Evolutionary conservation across 2,797 vertebrate species (phyloP).

Genomic region (Nyctibius grandis): DNA sequence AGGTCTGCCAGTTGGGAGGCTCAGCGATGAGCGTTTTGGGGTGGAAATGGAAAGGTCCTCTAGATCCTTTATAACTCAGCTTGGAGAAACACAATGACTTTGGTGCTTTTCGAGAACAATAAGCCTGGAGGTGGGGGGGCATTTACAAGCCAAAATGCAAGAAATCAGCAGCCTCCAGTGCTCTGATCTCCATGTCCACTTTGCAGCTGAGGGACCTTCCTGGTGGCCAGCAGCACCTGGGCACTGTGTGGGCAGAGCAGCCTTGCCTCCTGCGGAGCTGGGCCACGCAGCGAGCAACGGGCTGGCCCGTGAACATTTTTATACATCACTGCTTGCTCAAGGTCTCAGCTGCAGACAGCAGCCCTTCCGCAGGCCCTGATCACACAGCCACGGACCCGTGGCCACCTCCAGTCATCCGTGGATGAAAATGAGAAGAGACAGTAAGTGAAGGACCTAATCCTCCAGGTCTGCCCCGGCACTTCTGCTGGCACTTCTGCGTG

Average conservation of each 20-base stretch:
- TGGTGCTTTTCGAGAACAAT: background rate
- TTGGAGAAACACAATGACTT: background rate
- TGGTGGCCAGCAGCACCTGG: background rate
- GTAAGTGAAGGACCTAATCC: background rate
- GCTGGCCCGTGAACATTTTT: background rate
- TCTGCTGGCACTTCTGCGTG: background rate
- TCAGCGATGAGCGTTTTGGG: background rate
- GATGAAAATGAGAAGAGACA: background rate
- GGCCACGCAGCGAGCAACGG: background rate
- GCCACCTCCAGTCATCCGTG: background rate
- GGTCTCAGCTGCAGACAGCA: background rate
- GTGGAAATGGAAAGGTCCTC: background rate
- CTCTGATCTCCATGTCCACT: background rate
- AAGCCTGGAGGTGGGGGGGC: background rate
- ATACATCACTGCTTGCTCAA: background rate
- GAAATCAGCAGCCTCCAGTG: background rate
- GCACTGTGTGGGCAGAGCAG: background rate
- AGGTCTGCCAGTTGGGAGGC: background rate
- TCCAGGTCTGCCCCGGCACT: background rate
- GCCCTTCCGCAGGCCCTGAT: background rate
- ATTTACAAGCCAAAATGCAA: background rate
- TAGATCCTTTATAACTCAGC: background rate
- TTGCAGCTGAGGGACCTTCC: background rate
- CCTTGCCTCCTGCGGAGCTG: background rate
- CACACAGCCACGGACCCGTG: fast-evolving